These are phyloP conservation scores for Drosophila paramelanica DNA, from an alignment of 2,888 invertebrate species.

Conservation along the genomic window DNA sequence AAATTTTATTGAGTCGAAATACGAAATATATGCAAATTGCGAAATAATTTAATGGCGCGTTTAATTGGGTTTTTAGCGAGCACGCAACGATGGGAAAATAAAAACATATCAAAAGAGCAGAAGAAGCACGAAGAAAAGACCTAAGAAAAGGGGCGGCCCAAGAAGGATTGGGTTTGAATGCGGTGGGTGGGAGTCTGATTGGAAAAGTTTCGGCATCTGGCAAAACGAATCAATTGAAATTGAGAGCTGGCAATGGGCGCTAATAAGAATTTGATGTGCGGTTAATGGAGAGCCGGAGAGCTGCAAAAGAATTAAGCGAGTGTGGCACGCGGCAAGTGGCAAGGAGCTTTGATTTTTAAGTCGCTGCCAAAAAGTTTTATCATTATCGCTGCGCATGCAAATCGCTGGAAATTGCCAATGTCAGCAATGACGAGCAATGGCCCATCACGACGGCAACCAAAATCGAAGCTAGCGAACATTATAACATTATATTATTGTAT, in stretches of 20 bases:
- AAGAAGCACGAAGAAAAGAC: background rate
- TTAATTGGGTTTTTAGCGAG: constrained; percentile 78
- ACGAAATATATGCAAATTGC: constrained; percentile 80
- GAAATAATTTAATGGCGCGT: constrained; percentile 79
- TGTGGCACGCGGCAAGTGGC: constrained; percentile 25
- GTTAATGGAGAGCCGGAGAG: constrained; percentile 54
- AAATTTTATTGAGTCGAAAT: constrained; percentile 79
- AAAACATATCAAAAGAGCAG: constrained; percentile 48
- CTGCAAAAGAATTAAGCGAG: constrained; percentile 33
- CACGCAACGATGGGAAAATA: constrained; percentile 57
- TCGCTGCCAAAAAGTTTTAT: constrained; percentile 68
- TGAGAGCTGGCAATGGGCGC: constrained; percentile 66
- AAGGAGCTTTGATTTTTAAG: constrained; percentile 51
- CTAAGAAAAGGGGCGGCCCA: constrained; percentile 14
- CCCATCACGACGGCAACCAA: constrained; percentile 29
- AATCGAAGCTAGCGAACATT: constrained; percentile 26
- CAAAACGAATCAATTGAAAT: constrained; percentile 74
- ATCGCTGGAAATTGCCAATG: constrained; percentile 46
- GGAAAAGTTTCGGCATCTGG: constrained; percentile 68
- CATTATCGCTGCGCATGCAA: constrained; percentile 63
- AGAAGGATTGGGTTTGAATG: constrained; percentile 67
- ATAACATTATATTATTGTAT: constrained; percentile 27
- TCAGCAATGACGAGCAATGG: constrained; percentile 42
- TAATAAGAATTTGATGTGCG: constrained; percentile 80
- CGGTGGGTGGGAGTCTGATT: constrained; percentile 57